These are phyloP conservation scores for Clytia hemisphaerica DNA, from an alignment of 30 jellyfish, hydroid and myxozoan genomes.

Conservation along the genomic window DNA sequence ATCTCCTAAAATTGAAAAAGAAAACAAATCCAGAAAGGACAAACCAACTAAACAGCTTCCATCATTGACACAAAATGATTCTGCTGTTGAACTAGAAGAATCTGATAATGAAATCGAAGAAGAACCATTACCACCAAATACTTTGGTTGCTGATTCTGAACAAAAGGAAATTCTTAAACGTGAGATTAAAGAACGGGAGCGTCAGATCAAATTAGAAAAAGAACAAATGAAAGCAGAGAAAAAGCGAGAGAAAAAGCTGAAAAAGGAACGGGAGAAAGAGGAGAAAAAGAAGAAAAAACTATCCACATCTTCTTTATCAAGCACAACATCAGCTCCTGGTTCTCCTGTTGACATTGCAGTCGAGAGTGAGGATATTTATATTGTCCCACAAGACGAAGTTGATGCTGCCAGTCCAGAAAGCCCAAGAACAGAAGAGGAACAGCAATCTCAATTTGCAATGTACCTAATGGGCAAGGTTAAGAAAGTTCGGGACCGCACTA, in stretches of 20 bases:
- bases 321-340: not conserved
- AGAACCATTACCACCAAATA: too few relatives aligned
- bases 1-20: too few relatives aligned
- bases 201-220: slow-evolving; percentile 18
- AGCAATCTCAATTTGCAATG: slow-evolving; percentile 27
- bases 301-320: not conserved
- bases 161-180: slow-evolving; percentile 17
- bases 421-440: slow-evolving; percentile 2
- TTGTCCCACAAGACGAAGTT: slow-evolving; percentile 12
- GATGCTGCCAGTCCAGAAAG: not conserved
- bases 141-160: not conserved
- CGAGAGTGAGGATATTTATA: slow-evolving; percentile 32
- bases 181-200: slow-evolving; percentile 18
- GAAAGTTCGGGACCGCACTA: slow-evolving; percentile 33
- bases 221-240: slow-evolving; percentile 29
- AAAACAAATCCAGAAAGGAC: too few relatives aligned
- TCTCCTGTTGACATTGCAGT: slow-evolving; percentile 13
- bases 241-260: slow-evolving; percentile 13
- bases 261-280: slow-evolving; percentile 28
- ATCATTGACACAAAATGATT: too few relatives aligned
- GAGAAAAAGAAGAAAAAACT: slow-evolving; percentile 19
- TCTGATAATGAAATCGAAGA: not conserved
- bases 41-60: too few relatives aligned
- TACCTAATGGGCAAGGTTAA: not conserved
- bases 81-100: too few relatives aligned